Base-by-base conservation (phyloP, 2,888 invertebrate species). In the Dione vanillae region DNA sequence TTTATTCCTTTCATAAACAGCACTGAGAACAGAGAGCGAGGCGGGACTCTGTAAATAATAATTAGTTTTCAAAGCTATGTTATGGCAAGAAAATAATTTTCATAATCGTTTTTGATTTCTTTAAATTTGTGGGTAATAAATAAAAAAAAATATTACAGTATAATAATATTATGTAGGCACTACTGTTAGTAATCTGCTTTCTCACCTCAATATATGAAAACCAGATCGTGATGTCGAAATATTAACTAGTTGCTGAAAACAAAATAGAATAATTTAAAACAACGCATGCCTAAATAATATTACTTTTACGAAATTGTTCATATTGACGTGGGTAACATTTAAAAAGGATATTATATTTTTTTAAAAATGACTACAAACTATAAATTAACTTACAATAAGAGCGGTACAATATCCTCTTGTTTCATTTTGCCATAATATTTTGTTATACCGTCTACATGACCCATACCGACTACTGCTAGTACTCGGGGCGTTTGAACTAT, bases 401-500 rank as follows among this genome's bases (percentile, higher is more conserved):
- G 80, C 12, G 93, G 93, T 70, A 92, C 83, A 74, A 93, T 91
- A 72, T 93, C 91, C 58, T 89, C 85, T 75, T 89, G 90, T 76
- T 76, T 87, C 90, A 93, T 90, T 83, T 83, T 88, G 61, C 93
- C 93, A 70, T 86, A 93, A 79, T 92, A 92, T 83, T 85, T 89
- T 7, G 80, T 73, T 73, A 99, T 99, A 67, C 99, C 99, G 67
- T 96, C 95, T 7, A 97, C 96, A 87, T 99, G 99, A 0, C 99
- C 99, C 84, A 99, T 98, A 49, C 99, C 99, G 41, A 99, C 99
- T 35, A 99, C 97, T 27, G 97, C 99, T 10, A 99, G 98, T 14
- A 99, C 96, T 74, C 96, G 95, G 8, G 95, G 93, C 20, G 94
- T 94, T 67, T 92, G 88, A 73, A 88, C 88, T 87, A 79, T 61